phyloP scores from a whole-genome alignment of 1,140 invertebrate genomes.

The Tetragnatha versicolor region DNA sequence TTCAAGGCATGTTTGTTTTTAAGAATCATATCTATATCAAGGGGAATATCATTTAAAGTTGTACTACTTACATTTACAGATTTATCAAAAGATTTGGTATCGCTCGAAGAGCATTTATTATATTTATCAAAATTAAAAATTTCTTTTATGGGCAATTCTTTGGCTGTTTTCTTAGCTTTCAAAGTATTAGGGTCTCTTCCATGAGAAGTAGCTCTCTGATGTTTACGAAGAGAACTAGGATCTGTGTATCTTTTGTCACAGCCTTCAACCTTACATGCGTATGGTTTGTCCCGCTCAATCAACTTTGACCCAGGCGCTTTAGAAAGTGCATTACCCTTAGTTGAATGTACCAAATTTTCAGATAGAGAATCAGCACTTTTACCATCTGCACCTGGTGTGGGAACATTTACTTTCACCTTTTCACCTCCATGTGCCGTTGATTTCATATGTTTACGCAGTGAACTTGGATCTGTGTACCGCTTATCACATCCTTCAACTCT shows the following conservation, averaged over 20 bases:
- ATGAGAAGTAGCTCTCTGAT: constrained; percentile 63
- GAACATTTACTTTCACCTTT: constrained; percentile 4
- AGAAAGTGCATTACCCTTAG: constrained; percentile 73
- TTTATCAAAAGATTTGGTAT: background rate
- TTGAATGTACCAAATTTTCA: constrained; percentile 66
- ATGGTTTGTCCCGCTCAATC: constrained; percentile 96
- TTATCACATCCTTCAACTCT: constrained; percentile 86
- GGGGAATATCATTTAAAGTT: constrained; percentile 9
- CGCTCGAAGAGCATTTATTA: background rate
- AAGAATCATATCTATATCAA: constrained; percentile 1
- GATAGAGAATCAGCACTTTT: constrained; percentile 20
- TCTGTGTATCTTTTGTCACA: constrained; percentile 93
- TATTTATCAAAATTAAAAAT: constrained; percentile 24
- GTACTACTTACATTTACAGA: background rate
- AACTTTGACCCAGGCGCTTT: constrained; percentile 99
- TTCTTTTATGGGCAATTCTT: background rate
- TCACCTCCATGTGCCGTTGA: constrained; percentile 44
- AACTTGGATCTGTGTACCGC: constrained; percentile 92
- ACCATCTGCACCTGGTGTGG: background rate
- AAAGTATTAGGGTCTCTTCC: constrained; percentile 44
- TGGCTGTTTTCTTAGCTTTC: constrained; percentile 18
- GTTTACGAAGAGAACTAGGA: constrained; percentile 91
- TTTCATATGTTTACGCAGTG: constrained; percentile 91
- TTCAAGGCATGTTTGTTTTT: constrained; percentile 4
- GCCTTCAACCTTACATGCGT: constrained; percentile 86